These are phyloP conservation scores for Leucoraja erinaceus DNA, from an alignment of 2,113 vertebrate species.

Conservation along the genomic window DNA sequence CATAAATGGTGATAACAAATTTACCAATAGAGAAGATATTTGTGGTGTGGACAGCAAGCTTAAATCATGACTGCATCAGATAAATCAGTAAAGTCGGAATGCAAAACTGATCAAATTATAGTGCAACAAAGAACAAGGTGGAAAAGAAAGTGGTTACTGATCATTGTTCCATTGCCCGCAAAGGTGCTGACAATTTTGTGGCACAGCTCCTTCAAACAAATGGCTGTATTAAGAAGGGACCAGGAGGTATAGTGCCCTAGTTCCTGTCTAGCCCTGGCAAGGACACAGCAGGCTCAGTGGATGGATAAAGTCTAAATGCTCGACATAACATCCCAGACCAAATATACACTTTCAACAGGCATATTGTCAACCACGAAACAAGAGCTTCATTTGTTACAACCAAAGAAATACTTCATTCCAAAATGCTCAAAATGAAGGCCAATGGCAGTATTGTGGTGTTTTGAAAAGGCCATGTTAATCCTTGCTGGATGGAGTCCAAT, in stretches of 20 bases:
- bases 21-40: neutral
- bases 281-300: neutral
- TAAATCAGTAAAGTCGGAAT: neutral
- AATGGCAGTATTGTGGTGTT: neutral
- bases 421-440: neutral
- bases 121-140: neutral
- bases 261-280: neutral
- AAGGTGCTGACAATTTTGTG: neutral
- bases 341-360: neutral
- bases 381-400: neutral
- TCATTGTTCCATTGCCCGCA: neutral
- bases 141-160: neutral
- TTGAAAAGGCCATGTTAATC: neutral
- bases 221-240: neutral
- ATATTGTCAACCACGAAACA: constrained; percentile 25
- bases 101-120: neutral
- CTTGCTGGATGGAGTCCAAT: neutral
- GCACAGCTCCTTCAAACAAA: neutral
- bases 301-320: neutral
- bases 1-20: neutral
- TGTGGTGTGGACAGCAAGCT: neutral
- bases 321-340: neutral
- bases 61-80: neutral
- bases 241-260: neutral
- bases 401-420: neutral